Evolutionary conservation across 2,888 invertebrate genomes (phyloP).

Genomic region (Sarcophaga carnaria): DNA sequence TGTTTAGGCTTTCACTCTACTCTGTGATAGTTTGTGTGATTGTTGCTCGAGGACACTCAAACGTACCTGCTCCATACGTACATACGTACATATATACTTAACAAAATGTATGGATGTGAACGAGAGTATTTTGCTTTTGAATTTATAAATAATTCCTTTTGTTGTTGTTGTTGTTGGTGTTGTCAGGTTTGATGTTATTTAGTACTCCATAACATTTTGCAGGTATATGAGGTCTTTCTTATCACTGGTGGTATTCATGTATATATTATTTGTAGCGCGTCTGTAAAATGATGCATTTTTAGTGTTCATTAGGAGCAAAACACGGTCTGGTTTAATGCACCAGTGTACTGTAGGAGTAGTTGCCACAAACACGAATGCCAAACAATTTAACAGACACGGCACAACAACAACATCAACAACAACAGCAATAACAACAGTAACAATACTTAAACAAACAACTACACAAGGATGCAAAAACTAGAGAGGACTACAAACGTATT

Average conservation of each 20-base stretch:
- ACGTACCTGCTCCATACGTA: background rate
- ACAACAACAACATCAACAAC: background rate
- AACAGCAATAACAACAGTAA: slow-evolving; percentile 8
- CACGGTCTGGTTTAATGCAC: slow-evolving; percentile 8
- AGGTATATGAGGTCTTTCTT: background rate
- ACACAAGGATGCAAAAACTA: background rate
- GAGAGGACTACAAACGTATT: background rate
- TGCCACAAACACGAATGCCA: slow-evolving; percentile 40
- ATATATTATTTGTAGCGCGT: slow-evolving; percentile 56
- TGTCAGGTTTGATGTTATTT: slow-evolving; percentile 39
- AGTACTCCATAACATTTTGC: slow-evolving; percentile 17
- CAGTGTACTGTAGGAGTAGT: slow-evolving; percentile 14
- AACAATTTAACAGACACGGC: slow-evolving; percentile 19
- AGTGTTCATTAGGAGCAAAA: background rate
- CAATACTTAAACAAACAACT: background rate
- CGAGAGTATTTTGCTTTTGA: background rate
- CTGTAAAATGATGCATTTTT: slow-evolving; percentile 33
- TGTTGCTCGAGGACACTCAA: slow-evolving; percentile 2
- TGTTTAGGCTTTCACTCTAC: slow-evolving; percentile 4
- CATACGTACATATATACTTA: too few relatives aligned
- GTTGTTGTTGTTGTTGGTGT: slow-evolving; percentile 39
- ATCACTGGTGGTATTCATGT: background rate
- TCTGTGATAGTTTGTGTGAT: too few relatives aligned
- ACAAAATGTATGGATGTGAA: background rate
- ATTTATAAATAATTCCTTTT: slow-evolving; percentile 54